A percentile compares a stretch with the other conserved stretches of the same genome.
phyloP scores from a whole-genome alignment of 1,140 invertebrate genomes.

The Rhizoglyphus robini region DNA sequence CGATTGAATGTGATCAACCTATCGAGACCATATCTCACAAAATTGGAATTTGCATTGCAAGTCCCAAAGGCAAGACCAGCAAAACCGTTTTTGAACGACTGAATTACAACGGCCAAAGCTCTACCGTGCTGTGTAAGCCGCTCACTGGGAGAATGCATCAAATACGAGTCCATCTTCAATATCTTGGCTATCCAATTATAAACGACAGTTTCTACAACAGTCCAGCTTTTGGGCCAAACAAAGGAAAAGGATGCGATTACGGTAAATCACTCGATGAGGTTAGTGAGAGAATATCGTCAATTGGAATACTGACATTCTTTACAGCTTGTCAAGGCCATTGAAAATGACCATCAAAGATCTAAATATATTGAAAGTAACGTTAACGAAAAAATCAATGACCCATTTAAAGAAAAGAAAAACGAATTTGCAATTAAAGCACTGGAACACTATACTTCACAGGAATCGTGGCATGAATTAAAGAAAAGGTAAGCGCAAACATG shows the following conservation, averaged over 20 bases:
- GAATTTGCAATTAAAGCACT: conserved; percentile 20
- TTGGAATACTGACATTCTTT: too few relatives aligned
- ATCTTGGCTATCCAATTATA: conserved; percentile 86
- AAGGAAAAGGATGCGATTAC: conserved; percentile 79
- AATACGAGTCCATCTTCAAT: conserved; percentile 96
- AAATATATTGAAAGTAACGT: conserved; percentile 52
- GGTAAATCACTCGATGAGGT: conserved; percentile 83
- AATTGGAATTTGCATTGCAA: conserved; percentile 82
- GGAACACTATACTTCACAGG: conserved; percentile 20
- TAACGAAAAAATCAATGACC: background rate
- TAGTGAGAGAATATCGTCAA: conserved; percentile 41
- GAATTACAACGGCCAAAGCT: conserved; percentile 67
- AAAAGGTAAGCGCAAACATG: conserved; percentile 14
- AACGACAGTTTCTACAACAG: conserved; percentile 95
- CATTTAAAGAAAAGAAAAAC: background rate
- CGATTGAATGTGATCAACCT: conserved; percentile 66
- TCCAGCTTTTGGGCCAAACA: conserved; percentile 59
- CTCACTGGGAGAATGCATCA: conserved; percentile 96
- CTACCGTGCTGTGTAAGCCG: conserved; percentile 76
- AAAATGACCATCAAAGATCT: conserved; percentile 79
- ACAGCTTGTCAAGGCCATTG: conserved; percentile 62
- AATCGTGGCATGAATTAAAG: conserved; percentile 17
- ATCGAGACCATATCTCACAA: conserved; percentile 87
- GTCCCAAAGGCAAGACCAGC: conserved; percentile 72
- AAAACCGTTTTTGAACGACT: conserved; percentile 74